Evolutionary conservation across 2,113 vertebrate species (phyloP).

Genomic region (Camelus bactrianus): DNA sequence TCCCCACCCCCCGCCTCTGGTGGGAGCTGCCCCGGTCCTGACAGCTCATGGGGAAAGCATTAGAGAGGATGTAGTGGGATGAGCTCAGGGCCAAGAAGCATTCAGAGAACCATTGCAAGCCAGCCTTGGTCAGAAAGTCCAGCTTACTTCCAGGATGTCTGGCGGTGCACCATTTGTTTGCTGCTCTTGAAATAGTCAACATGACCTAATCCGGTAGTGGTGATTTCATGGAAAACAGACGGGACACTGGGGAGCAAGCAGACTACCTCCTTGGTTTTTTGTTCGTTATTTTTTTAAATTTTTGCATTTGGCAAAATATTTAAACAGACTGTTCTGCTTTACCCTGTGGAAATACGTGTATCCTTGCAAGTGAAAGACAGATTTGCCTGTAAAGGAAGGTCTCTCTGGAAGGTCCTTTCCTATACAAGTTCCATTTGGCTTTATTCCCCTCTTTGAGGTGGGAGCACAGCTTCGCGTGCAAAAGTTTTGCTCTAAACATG

Average conservation of each 20-base stretch:
- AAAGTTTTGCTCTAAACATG: background rate
- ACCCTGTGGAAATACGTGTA: background rate
- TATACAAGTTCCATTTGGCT: background rate
- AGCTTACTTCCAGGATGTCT: background rate
- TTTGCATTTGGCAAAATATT: background rate
- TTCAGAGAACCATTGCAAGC: background rate
- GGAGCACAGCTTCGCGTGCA: background rate
- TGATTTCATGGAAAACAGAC: slow-evolving; percentile 2
- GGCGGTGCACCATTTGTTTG: background rate
- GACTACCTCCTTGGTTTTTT: background rate
- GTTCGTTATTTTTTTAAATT: background rate
- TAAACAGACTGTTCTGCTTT: background rate
- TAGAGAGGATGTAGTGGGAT: background rate
- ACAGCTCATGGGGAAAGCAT: slow-evolving; percentile 18
- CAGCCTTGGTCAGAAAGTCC: slow-evolving; percentile 24
- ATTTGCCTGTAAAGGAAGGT: background rate
- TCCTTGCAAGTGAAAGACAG: background rate
- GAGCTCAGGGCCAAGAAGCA: background rate
- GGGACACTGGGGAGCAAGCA: background rate
- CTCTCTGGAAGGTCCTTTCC: background rate
- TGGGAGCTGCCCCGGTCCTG: background rate
- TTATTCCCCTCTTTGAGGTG: background rate
- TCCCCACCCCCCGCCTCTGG: background rate
- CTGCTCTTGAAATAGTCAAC: background rate
- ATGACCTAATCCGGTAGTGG: background rate